Conservation (phyloP, 1,140 invertebrate genomes). For the Drosophila nasuta region DNA sequence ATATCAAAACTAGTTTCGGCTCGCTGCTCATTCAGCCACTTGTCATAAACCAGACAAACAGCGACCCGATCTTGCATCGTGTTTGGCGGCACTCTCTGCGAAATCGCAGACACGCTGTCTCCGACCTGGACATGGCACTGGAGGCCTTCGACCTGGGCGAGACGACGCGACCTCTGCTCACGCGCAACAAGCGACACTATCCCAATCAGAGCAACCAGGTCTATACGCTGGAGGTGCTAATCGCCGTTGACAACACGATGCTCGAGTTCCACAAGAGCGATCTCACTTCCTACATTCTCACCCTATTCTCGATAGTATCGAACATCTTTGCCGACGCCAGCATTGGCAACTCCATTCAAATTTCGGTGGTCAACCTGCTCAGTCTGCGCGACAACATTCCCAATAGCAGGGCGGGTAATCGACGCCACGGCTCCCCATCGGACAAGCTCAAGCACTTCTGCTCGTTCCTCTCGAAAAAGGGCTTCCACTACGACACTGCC, state of each 20-base stretch:
- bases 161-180: slow-evolving; percentile 63
- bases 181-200: slow-evolving; percentile 83
- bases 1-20: slow-evolving; percentile 88
- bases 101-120: slow-evolving; percentile 79
- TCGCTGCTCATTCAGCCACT: slow-evolving; percentile 88
- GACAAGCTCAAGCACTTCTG: slow-evolving; percentile 91
- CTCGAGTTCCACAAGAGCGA: slow-evolving; percentile 88
- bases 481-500: slow-evolving; percentile 89
- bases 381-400: slow-evolving; percentile 86
- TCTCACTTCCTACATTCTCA: slow-evolving; percentile 89
- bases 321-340: slow-evolving; percentile 92
- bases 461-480: slow-evolving; percentile 87
- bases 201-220: slow-evolving; percentile 84
- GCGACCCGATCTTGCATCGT: slow-evolving; percentile 75
- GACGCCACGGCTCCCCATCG: slow-evolving; percentile 84
- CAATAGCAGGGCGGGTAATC: slow-evolving; percentile 11
- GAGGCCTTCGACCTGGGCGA: slow-evolving; percentile 54
- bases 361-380: slow-evolving; percentile 90
- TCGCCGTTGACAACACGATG: slow-evolving; percentile 93
- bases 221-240: slow-evolving; percentile 91
- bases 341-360: slow-evolving; percentile 92
- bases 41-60: slow-evolving; percentile 82
- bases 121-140: slow-evolving; percentile 69
- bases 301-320: slow-evolving; percentile 92
- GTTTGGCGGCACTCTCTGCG: slow-evolving; percentile 77